Evolutionary conservation across 2,113 vertebrate genomes (phyloP), one percentile per base, ranked within the genome.

Genomic region (Dermatemys mawii): DNA sequence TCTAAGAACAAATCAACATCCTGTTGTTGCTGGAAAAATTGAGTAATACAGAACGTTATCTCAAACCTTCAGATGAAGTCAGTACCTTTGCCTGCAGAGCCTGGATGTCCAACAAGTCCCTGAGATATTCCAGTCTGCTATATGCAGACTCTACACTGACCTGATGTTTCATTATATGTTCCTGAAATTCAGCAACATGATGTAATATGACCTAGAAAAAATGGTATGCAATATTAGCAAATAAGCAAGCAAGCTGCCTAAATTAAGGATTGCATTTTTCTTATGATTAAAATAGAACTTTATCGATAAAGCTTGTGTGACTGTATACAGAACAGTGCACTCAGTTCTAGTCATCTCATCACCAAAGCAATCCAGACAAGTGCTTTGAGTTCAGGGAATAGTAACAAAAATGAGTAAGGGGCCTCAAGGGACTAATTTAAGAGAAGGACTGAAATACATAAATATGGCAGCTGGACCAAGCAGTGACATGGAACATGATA

Each of bases 71-170:
- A n/a, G 5, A 24, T 14, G 9, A 86, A 63, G 16, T 55, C 50
- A 21, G 67, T 96, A 99, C 99, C 99, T 99, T 98, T 57, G 98
- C 97, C 12, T 98, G 98, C 79, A 98, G 95, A 2, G 94, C 97
- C 1, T 97, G 98, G 44, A 98, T 98, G 63, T 90, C 95, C 78
- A 95, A 98, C 60, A 98, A 80, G 35, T 98, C 97, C 83, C 98
- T 95, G 81, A 96, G 76, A 90, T 96, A 98, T 60, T 98, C 98
- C 84, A 99, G 89, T 3, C 87, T 97, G 86, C 93, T 89, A 2
- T 98, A 95, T 6, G 98, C 98, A 19, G 79, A 95, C 3, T 99
- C 98, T 93, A 99, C 84, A 3, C 94, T 95, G 11, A 95, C 93
- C 96, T 98, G 98, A 83, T 93, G 98, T 87, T 97, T 97, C 83